Evolutionary conservation across 2,888 invertebrate species (phyloP), one percentile per base, ranked within the genome.

Genomic region (Polydrusus pterygomalis): DNA sequence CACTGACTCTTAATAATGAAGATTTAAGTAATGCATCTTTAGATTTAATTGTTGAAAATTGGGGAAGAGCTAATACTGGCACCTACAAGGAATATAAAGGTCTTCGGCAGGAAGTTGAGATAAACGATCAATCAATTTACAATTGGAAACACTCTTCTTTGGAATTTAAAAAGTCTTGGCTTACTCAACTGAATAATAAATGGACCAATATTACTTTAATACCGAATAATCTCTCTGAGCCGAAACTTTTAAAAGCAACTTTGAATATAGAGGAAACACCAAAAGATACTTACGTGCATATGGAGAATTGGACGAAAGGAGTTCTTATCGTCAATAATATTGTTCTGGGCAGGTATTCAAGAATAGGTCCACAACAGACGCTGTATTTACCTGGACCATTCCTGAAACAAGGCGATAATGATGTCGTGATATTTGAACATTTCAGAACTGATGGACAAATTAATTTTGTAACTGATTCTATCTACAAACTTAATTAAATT

Each of bases 251-350:
- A 81, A 89, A 90, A 78, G 89, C 88, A 0, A 82, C 84, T 9
- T 88, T 92, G n/a, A 85, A 87, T 0, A 81, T 89, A 20, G 43
- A 73, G 0, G 86, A 85, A 0, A 87, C 87, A 11, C 90, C 92
- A 0, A 85, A 89, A 45, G 96, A 97, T 83, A 96, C 96, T 0
- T 97, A 92, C 84, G 83, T 97, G 10, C 92, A 95, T 83, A 92
- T 95, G 81, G 89, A 90, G 49, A 92, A 91, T 11, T 97, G 97
- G 97, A 92, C 91, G 68, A 97, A 96, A 89, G 97, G 97, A 1
- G 90, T 94, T 74, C 92, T 94, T 0, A 94, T 95, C 86, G 88
- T 97, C 0, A 97, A 97, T 85, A 95, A 94, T 0, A 91, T 94
- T 83, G 96, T 96, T 85, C 89, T 97, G 18, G 97, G 97, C 0